Evolutionary conservation across 2,113 vertebrate genomes (phyloP).

Genomic region (Sakesphorus luctuosus): DNA sequence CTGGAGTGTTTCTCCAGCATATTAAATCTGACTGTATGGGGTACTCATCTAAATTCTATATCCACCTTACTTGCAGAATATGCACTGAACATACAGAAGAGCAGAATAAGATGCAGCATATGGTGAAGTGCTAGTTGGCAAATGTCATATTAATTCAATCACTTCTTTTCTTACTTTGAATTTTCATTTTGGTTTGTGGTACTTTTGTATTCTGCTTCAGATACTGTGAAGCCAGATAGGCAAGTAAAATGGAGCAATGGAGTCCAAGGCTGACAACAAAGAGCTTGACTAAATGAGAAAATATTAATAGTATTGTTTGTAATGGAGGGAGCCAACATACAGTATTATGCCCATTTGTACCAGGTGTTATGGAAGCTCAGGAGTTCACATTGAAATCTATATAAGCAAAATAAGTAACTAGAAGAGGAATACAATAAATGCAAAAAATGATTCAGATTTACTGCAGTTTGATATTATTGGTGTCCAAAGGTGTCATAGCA

Average conservation of each 20-base stretch:
- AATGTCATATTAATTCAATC: background rate
- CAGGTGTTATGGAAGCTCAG: background rate
- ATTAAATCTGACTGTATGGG: background rate
- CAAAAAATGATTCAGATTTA: background rate
- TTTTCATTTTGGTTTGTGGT: background rate
- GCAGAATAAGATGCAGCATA: background rate
- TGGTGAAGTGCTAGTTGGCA: background rate
- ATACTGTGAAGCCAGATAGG: background rate
- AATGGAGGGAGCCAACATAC: background rate
- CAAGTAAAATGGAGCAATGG: background rate
- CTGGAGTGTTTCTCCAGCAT: background rate
- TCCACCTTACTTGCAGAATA: background rate
- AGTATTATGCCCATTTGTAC: background rate
- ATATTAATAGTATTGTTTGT: background rate
- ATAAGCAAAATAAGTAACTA: background rate
- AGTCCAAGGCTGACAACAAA: background rate
- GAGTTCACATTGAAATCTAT: background rate
- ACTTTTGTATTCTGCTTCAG: background rate
- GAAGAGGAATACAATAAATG: background rate
- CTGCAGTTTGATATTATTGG: background rate
- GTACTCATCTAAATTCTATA: background rate
- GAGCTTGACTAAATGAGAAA: background rate
- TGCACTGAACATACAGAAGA: background rate
- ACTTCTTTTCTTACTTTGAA: background rate
- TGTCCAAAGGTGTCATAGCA: background rate